Percentiles rank a stretch among this genome's conserved stretches.
These are phyloP conservation scores for Drosophila tristis DNA, from an alignment of 1,140 invertebrate species.

Conservation along the genomic window DNA sequence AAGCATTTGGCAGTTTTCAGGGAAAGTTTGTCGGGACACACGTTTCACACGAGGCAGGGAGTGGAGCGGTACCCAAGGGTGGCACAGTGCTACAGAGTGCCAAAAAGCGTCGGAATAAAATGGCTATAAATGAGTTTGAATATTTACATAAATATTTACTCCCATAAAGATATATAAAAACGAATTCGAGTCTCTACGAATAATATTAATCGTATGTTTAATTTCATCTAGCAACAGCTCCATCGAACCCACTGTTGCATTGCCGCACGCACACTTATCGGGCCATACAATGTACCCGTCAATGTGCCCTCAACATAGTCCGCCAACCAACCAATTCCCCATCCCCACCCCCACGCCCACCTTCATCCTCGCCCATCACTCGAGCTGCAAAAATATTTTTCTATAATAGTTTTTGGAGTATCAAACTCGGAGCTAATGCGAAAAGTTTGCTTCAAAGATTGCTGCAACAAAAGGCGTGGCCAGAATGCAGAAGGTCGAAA, in stretches of 20 bases:
- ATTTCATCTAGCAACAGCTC: not conserved
- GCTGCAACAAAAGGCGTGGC: constrained; percentile 57
- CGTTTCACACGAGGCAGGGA: constrained; percentile 14
- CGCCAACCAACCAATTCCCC: constrained; percentile 3
- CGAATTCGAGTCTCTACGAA: not conserved
- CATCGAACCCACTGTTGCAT: constrained; percentile 18
- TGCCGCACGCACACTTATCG: constrained; percentile 47
- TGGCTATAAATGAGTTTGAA: too few relatives aligned
- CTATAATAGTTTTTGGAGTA: constrained; percentile 81
- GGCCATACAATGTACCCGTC: constrained; percentile 63
- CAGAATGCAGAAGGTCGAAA: constrained; percentile 38
- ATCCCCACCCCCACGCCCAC: not conserved
- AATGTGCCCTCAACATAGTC: constrained; percentile 12
- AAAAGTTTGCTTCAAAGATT: constrained; percentile 73
- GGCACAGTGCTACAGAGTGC: not conserved
- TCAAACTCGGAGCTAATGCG: constrained; percentile 73
- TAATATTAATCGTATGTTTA: not conserved
- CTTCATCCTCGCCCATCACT: constrained; percentile 4
- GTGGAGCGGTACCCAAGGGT: not conserved
- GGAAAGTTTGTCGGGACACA: constrained; percentile 35
- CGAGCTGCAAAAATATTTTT: constrained; percentile 72
- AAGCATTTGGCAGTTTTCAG: constrained; percentile 39
- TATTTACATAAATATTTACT: too few relatives aligned
- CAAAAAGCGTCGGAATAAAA: not conserved
- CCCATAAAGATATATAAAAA: not conserved